Conservation (phyloP, 2,797 vertebrate genomes). For the Spinus pinus region DNA sequence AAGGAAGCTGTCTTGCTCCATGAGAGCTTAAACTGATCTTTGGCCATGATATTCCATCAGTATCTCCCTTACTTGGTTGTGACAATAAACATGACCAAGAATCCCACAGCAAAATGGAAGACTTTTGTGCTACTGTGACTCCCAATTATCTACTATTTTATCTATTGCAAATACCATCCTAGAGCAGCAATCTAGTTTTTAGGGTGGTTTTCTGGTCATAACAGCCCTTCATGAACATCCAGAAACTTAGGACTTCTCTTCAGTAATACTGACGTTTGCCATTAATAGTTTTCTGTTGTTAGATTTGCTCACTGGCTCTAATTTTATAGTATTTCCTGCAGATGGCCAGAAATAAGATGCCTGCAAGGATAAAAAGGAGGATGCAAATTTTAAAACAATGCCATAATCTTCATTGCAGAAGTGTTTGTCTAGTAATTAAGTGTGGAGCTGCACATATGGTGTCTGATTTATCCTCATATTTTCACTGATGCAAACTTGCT, state of each 20-base stretch:
- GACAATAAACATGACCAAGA: background rate
- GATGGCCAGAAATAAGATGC: background rate
- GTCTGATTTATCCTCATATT: background rate
- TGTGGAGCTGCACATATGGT: background rate
- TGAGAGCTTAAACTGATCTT: background rate
- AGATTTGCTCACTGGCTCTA: background rate
- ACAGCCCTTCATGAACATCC: background rate
- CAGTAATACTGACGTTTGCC: background rate
- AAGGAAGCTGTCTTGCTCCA: background rate
- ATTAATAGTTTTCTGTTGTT: background rate
- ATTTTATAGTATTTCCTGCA: background rate
- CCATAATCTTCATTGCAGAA: background rate
- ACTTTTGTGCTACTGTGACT: background rate
- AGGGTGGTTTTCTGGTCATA: background rate
- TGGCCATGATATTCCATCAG: background rate
- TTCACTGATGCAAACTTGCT: background rate
- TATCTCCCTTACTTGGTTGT: background rate
- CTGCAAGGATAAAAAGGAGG: background rate
- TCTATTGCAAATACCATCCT: background rate
- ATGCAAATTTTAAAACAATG: constrained; percentile 20
- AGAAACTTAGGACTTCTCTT: background rate
- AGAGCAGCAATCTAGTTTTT: background rate
- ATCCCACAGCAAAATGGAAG: background rate
- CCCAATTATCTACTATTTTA: background rate
- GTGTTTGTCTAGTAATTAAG: background rate